A percentile compares a stretch with the other conserved stretches of the same genome.
phyloP scores from a whole-genome alignment of 1,140 invertebrate species.

The Zeugodacus cucurbitae region DNA sequence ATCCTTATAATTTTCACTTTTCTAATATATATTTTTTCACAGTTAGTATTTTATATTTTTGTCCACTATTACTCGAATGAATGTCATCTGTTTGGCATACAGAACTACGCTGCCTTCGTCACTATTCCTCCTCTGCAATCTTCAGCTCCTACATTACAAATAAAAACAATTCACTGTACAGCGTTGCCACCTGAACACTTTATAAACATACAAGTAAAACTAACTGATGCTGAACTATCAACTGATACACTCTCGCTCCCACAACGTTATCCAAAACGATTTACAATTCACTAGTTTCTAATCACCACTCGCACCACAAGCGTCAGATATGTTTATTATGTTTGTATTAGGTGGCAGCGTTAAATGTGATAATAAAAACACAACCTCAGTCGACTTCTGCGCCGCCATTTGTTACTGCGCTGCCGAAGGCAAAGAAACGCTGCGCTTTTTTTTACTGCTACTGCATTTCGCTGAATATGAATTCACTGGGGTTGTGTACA shows the following conservation, averaged over 20 bases:
- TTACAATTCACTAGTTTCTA: not conserved
- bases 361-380: not conserved
- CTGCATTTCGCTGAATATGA: not conserved
- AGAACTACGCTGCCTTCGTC: not conserved
- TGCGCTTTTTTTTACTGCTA: not conserved
- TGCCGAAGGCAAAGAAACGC: not conserved
- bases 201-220: not conserved
- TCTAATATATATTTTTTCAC: not conserved
- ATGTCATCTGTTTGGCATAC: constrained; percentile 19
- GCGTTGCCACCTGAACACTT: not conserved
- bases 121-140: not conserved
- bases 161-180: not conserved
- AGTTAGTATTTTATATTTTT: not conserved
- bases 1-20: not conserved
- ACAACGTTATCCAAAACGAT: not conserved
- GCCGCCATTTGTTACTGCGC: not conserved
- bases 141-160: not conserved
- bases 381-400: not conserved
- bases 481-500: not conserved
- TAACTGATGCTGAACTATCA: not conserved
- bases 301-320: not conserved
- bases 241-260: not conserved
- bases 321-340: not conserved
- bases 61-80: not conserved
- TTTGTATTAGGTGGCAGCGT: not conserved